Percentiles rank a stretch among this genome's conserved stretches.
Evolutionary conservation across 2,888 invertebrate species (phyloP).

Genomic region (Mythimna ferrago): DNA sequence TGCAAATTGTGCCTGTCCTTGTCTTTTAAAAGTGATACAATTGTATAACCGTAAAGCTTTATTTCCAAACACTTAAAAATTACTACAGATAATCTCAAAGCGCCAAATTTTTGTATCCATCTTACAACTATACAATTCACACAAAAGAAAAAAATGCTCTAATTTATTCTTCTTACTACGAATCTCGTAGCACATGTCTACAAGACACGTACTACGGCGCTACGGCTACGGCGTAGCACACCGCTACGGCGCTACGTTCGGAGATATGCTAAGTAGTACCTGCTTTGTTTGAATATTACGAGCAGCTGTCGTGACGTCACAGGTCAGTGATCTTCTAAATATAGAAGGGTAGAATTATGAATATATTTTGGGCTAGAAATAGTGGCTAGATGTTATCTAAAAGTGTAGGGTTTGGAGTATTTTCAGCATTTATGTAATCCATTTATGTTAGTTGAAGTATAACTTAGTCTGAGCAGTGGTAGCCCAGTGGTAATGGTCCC

Average conservation of each 20-base stretch:
- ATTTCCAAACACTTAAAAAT: too few relatives aligned
- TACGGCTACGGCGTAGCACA: slow-evolving; percentile 57
- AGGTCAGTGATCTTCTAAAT: slow-evolving; percentile 27
- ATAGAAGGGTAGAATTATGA: slow-evolving; percentile 17
- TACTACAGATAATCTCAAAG: too few relatives aligned
- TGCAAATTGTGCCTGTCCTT: too few relatives aligned
- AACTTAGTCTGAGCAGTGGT: too few relatives aligned
- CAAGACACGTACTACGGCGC: slow-evolving; percentile 33
- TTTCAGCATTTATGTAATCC: neutral
- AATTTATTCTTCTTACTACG: slow-evolving; percentile 7
- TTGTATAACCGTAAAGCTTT: too few relatives aligned
- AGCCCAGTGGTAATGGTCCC: too few relatives aligned
- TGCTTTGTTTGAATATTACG: slow-evolving; percentile 49
- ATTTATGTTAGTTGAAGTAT: neutral
- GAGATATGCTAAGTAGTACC: slow-evolving; percentile 51
- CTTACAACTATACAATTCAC: neutral
- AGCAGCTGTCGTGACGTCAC: slow-evolving; percentile 40
- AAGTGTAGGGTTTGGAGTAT: slow-evolving; percentile 2
- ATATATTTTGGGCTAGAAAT: slow-evolving; percentile 26
- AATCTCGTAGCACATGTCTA: slow-evolving; percentile 49
- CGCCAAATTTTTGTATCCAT: neutral
- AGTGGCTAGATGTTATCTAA: neutral
- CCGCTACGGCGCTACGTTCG: slow-evolving; percentile 49
- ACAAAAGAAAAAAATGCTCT: too few relatives aligned
- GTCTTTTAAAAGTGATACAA: too few relatives aligned